Base-by-base conservation (phyloP, 2,797 vertebrate species). In the Lophius americanus region DNA sequence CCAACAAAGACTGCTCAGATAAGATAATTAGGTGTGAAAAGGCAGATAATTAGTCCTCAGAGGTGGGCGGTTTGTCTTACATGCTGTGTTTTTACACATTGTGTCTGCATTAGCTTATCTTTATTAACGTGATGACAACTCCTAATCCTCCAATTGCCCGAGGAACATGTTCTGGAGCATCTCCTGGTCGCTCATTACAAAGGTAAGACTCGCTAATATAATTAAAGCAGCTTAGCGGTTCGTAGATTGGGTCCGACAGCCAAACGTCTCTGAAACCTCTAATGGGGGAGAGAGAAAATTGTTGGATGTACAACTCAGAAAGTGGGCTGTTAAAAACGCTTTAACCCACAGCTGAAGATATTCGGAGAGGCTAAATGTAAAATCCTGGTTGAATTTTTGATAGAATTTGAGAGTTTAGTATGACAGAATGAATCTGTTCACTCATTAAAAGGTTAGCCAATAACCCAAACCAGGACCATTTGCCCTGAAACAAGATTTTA, bases 61-160 rank as follows among this genome's bases (percentile, higher is more conserved):
- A 69, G 77, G 71, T 60, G 62, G 55, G 44, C 39, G 44, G 73
- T 77, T 78, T 77, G 82, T 79, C 79, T 79, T 79, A 67, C 57
- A 60, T 49, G 68, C 64, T 70, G 9, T 76, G 75, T 78, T 76
- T 68, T 80, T 76, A 60, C 78, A 79, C 56, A 66, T 68, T 73
- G 68, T 70, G 64, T 76, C 68, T 75, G 69, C 74, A 78, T 85
- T 79, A 85, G 70, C 80, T 87, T 87, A 89, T 90, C 87, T 91
- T 89, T 91, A 92, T 92, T 85, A 90, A 81, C 76, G 74, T 35
- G 51, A 84, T 81, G 79, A 84, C 87, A 80, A 77, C 49, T 71
- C 57, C 73, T 87, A 83, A 91, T 86, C 85, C 81, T 62, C 69
- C 75, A 84, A 83, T 89, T 89, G 87, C 65, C 56, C 55, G 51